These are phyloP conservation scores for Limanda limanda DNA, from an alignment of 2,113 vertebrate genomes.

Conservation along the genomic window DNA sequence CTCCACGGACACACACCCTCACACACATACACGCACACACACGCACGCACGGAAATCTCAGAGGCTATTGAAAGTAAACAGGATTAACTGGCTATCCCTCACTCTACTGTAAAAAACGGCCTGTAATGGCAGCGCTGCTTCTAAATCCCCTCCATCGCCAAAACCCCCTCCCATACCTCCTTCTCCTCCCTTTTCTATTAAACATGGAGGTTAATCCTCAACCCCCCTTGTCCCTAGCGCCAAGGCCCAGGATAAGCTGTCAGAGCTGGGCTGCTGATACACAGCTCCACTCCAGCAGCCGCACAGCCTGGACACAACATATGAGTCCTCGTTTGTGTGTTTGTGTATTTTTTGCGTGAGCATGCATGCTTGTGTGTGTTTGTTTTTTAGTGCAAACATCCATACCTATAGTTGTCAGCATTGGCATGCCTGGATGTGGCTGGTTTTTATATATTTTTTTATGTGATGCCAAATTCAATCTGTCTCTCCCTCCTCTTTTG, in stretches of 20 bases:
- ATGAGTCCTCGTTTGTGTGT: slow-evolving; percentile 12
- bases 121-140: slow-evolving; percentile 76
- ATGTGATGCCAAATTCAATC: slow-evolving; percentile 44
- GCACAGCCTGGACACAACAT: slow-evolving; percentile 47
- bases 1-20: slow-evolving; percentile 30
- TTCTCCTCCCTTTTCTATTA: slow-evolving; percentile 74
- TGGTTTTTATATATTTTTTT: not conserved
- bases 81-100: slow-evolving; percentile 79
- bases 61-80: slow-evolving; percentile 81
- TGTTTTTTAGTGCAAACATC: slow-evolving; percentile 10
- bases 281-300: slow-evolving; percentile 58
- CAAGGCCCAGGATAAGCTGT: slow-evolving; percentile 72
- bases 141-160: slow-evolving; percentile 73
- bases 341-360: not conserved
- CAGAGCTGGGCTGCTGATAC: slow-evolving; percentile 69
- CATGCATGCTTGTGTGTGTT: not conserved
- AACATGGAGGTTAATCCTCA: slow-evolving; percentile 80
- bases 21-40: slow-evolving; percentile 29
- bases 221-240: slow-evolving; percentile 57
- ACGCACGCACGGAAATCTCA: slow-evolving; percentile 59
- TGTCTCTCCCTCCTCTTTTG: slow-evolving; percentile 19
- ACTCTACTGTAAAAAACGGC: slow-evolving; percentile 79
- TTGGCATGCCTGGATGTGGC: slow-evolving; percentile 23
- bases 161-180: slow-evolving; percentile 7
- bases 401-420: slow-evolving; percentile 3